Conservation (phyloP, 2,113 vertebrate genomes). For the Tyto alba region DNA sequence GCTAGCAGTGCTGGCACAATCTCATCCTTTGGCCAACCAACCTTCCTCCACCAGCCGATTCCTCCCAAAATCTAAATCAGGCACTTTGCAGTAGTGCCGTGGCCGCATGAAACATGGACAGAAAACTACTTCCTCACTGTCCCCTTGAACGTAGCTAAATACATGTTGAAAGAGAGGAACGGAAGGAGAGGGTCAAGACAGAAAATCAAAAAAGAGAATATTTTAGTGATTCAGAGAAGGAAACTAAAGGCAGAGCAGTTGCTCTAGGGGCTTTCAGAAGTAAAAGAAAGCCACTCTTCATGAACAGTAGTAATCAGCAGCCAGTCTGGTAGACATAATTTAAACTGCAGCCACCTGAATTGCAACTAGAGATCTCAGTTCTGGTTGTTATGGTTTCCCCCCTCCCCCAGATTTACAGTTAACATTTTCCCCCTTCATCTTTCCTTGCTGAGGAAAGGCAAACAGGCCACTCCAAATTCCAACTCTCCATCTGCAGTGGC, state of each 20-base stretch:
- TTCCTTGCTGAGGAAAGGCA: neutral
- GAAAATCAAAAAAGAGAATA: neutral
- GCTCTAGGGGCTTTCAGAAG: neutral
- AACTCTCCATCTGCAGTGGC: neutral
- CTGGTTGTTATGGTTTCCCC: neutral
- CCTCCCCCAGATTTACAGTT: neutral
- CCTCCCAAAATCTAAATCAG: neutral
- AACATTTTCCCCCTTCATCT: neutral
- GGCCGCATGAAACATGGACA: neutral
- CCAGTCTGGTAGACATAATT: neutral
- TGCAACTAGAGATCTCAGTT: neutral
- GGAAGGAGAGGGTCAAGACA: neutral
- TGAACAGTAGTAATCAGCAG: constrained; percentile 18
- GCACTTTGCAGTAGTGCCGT: neutral
- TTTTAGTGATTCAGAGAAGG: neutral
- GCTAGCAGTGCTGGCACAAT: neutral
- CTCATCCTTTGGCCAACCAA: neutral
- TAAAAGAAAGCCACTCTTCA: constrained; percentile 19
- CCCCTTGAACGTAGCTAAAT: neutral
- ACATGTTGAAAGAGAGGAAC: neutral
- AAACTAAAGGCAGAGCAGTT: neutral
- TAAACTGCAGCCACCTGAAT: neutral
- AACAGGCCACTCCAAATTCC: neutral
- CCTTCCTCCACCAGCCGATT: neutral
- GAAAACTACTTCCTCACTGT: neutral